phyloP scores from a whole-genome alignment of 2,888 invertebrate genomes.

The Pollenia angustigena region DNA sequence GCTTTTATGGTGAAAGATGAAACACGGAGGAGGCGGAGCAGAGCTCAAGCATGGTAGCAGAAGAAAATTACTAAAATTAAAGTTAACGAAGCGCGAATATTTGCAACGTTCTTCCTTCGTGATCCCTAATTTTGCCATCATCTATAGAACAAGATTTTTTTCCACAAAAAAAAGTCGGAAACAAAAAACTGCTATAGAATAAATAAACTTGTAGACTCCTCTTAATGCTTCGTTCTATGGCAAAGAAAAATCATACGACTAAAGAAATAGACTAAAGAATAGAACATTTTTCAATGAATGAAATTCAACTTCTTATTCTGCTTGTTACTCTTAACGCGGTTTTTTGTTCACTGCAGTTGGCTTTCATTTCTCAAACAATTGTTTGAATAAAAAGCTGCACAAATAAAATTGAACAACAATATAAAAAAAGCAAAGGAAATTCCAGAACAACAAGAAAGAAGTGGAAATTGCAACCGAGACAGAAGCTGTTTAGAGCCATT shows the following conservation, averaged over 20 bases:
- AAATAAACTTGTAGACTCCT: conserved; percentile 32
- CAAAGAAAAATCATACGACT: conserved; percentile 21
- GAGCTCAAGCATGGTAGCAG: conserved; percentile 65
- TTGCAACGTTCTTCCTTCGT: conserved; percentile 64
- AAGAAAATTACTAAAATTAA: conserved; percentile 80
- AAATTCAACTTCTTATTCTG: conserved; percentile 50
- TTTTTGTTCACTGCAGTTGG: conserved; percentile 26
- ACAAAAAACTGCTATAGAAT: neutral
- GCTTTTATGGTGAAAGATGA: neutral
- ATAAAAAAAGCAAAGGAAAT: neutral
- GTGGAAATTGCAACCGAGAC: conserved; percentile 12
- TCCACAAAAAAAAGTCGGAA: neutral
- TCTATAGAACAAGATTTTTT: conserved; percentile 12
- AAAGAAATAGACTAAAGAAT: neutral
- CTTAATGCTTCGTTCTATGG: conserved; percentile 17
- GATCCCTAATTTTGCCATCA: conserved; percentile 53
- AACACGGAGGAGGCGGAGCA: neutral
- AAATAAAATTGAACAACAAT: conserved; percentile 41
- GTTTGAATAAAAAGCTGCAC: neutral
- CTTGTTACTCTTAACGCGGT: conserved; percentile 29
- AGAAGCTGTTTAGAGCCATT: conserved; percentile 26
- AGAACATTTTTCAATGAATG: conserved; percentile 27
- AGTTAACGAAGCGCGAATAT: conserved; percentile 82
- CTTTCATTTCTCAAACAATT: conserved; percentile 17
- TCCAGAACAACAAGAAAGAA: conserved; percentile 1